These are phyloP conservation scores for Bombus soroeensis DNA, from an alignment of 1,140 invertebrate species.

Conservation along the genomic window DNA sequence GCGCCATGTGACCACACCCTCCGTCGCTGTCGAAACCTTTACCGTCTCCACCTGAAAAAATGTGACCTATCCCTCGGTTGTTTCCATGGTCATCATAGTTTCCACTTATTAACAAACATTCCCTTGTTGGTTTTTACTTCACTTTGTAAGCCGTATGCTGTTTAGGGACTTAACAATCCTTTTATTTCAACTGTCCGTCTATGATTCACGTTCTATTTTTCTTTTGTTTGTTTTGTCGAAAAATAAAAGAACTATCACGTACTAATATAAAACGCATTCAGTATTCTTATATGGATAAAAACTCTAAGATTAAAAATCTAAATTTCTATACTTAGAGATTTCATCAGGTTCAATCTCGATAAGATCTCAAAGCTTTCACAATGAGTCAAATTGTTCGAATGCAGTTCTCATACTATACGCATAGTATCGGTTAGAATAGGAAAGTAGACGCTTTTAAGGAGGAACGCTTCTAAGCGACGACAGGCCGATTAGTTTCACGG, in stretches of 20 bases:
- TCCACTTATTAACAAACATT: neutral
- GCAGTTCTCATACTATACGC: neutral
- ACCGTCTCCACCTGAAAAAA: constrained; percentile 30
- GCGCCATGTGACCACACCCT: constrained; percentile 49
- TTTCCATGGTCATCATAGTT: neutral
- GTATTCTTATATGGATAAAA: neutral
- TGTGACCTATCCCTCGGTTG: constrained; percentile 8
- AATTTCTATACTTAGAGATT: neutral
- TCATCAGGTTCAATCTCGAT: neutral
- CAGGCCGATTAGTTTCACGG: constrained; percentile 64
- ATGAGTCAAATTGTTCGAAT: neutral
- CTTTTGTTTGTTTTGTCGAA: neutral
- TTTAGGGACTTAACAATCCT: neutral
- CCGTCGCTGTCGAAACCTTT: constrained; percentile 38
- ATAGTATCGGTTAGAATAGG: neutral
- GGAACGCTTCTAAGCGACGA: constrained; percentile 38
- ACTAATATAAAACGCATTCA: neutral
- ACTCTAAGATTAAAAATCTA: neutral
- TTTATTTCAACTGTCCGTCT: neutral
- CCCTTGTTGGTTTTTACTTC: neutral
- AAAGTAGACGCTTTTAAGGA: constrained; percentile 30
- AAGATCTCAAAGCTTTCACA: neutral
- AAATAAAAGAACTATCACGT: neutral
- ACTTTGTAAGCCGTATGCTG: neutral
- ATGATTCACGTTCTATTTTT: neutral